phyloP scores from a whole-genome alignment of 2,888 invertebrate species.

The Leuctra nigra region DNA sequence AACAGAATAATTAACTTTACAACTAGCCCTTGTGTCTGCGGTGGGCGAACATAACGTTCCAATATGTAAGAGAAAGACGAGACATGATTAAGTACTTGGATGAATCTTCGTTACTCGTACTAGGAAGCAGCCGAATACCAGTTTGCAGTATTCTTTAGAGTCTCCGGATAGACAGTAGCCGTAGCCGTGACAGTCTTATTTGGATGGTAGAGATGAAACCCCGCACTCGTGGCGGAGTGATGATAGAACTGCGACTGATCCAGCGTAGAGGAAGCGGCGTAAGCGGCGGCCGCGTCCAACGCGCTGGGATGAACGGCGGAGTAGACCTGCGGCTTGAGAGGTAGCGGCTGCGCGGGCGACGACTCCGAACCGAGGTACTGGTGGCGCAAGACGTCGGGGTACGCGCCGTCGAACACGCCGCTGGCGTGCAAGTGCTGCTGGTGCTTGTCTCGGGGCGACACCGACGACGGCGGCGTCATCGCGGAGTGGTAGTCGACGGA shows the following conservation, averaged over 20 bases:
- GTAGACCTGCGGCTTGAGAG: conserved; percentile 86
- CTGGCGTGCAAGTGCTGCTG: conserved; percentile 51
- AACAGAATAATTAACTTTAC: background rate
- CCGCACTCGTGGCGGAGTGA: conserved; percentile 56
- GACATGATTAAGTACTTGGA: conserved; percentile 2
- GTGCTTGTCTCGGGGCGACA: conserved; percentile 83
- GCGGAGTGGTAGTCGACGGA: conserved; percentile 81
- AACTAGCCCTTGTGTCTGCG: background rate
- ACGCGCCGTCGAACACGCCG: conserved; percentile 30
- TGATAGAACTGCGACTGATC: conserved; percentile 86
- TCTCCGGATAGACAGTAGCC: conserved; percentile 35
- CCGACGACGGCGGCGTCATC: conserved; percentile 96
- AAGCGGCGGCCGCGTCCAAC: conserved; percentile 53
- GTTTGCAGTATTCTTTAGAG: conserved; percentile 50
- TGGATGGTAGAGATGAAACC: conserved; percentile 86
- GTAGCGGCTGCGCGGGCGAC: conserved; percentile 58
- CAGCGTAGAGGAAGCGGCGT: conserved; percentile 46
- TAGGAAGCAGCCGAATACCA: conserved; percentile 78
- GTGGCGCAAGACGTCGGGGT: conserved; percentile 46
- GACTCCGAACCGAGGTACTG: conserved; percentile 56
- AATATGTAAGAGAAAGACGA: background rate
- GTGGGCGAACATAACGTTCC: background rate
- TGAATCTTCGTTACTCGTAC: conserved; percentile 32
- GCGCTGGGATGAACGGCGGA: conserved; percentile 53
- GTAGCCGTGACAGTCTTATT: conserved; percentile 45